Conservation (phyloP, 2,888 invertebrate genomes). For the Polymixis lichenea region DNA sequence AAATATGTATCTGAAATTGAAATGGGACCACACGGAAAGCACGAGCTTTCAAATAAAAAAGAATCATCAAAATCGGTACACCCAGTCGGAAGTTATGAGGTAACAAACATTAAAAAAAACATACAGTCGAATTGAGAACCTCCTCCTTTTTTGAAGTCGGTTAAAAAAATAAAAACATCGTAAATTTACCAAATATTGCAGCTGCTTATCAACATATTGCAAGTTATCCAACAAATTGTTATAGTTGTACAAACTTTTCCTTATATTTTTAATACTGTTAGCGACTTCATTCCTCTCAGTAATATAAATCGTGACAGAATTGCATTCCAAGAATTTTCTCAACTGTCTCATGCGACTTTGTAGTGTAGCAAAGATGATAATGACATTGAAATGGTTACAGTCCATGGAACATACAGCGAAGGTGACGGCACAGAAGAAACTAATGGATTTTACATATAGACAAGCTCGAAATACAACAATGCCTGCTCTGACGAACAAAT, state of each 20-base stretch:
- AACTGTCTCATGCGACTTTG: slow-evolving; percentile 10
- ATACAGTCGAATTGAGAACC: too few relatives aligned
- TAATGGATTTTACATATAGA: rapidly evolving
- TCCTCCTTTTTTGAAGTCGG: too few relatives aligned
- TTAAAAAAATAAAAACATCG: too few relatives aligned
- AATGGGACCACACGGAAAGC: too few relatives aligned
- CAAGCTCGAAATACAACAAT: rapidly evolving
- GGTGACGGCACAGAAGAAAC: rapidly evolving
- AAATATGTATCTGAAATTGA: too few relatives aligned
- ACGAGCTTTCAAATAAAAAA: too few relatives aligned
- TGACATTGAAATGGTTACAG: neutral
- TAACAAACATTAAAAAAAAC: too few relatives aligned
- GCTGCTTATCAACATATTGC: neutral
- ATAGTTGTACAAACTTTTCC: slow-evolving; percentile 49
- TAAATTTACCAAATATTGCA: slow-evolving; percentile 21
- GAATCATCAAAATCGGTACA: too few relatives aligned
- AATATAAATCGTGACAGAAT: slow-evolving; percentile 19
- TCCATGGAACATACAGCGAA: neutral
- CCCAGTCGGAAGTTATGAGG: too few relatives aligned
- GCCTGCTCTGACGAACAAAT: neutral
- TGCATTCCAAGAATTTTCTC: slow-evolving; percentile 8
- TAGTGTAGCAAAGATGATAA: slow-evolving; percentile 10
- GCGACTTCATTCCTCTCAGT: slow-evolving; percentile 11
- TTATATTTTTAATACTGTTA: slow-evolving; percentile 17
- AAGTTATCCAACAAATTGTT: slow-evolving; percentile 26